These are phyloP conservation scores for Phoxinus dragarum DNA, from an alignment of 2,797 vertebrate genomes.

Conservation along the genomic window DNA sequence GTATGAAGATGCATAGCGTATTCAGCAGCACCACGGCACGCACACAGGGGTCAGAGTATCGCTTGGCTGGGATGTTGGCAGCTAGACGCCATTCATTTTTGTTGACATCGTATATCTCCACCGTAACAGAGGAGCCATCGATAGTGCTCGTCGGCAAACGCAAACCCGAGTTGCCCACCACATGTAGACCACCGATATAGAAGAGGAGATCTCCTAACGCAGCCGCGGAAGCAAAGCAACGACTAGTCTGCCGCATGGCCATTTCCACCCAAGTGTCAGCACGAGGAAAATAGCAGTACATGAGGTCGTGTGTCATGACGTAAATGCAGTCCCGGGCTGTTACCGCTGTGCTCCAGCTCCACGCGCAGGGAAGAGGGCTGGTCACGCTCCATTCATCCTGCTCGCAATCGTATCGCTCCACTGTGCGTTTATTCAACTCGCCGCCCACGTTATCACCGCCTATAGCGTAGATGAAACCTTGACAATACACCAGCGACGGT, in stretches of 20 bases:
- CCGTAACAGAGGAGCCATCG: constrained; percentile 91
- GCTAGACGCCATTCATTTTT: constrained; percentile 95
- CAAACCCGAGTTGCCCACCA: constrained; percentile 90
- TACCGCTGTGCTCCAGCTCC: constrained; percentile 95
- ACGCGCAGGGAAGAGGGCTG: constrained; percentile 91
- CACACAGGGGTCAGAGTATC: constrained; percentile 93
- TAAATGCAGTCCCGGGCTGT: constrained; percentile 94
- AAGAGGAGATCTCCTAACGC: constrained; percentile 94
- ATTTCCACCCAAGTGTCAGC: constrained; percentile 97
- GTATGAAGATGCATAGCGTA: constrained; percentile 92
- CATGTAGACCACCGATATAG: constrained; percentile 94
- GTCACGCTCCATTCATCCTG: constrained; percentile 96
- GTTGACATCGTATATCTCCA: constrained; percentile 94
- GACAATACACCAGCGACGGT: constrained; percentile 93
- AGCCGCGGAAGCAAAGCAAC: constrained; percentile 94
- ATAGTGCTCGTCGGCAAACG: constrained; percentile 89
- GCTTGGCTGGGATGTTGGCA: constrained; percentile 94
- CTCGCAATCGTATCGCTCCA: constrained; percentile 94
- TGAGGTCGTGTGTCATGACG: constrained; percentile 93
- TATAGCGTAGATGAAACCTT: constrained; percentile 96
- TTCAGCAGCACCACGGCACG: constrained; percentile 92
- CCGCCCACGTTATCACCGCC: constrained; percentile 92
- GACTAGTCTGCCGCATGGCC: constrained; percentile 92
- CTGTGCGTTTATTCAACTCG: constrained; percentile 92
- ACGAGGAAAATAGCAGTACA: constrained; percentile 95